Conservation (phyloP, 2,113 vertebrate species). For the Calidris pugnax region DNA sequence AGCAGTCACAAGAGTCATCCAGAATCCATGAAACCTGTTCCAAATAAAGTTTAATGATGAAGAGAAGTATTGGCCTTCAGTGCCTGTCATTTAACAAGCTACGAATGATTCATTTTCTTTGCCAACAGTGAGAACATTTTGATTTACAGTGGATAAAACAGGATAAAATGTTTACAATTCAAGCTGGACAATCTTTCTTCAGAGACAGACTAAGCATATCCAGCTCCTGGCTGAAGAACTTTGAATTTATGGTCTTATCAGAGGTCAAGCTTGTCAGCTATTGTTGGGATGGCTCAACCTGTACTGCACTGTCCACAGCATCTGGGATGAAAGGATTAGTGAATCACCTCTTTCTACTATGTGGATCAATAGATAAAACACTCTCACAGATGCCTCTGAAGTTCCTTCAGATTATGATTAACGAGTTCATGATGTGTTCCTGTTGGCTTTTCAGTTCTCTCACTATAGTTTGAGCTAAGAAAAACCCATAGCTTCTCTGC, state of each 20-base stretch:
- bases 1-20: background rate
- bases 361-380: background rate
- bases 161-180: constrained; percentile 2
- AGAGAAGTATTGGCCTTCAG: background rate
- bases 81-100: background rate
- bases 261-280: background rate
- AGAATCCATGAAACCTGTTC: background rate
- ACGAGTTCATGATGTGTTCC: background rate
- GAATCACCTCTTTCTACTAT: background rate
- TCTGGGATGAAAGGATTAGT: background rate
- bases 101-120: background rate
- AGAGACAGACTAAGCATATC: background rate
- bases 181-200: background rate
- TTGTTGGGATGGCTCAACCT: background rate
- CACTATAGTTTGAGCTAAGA: background rate
- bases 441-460: background rate
- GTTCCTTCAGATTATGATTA: background rate
- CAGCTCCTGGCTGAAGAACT: background rate
- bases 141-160: constrained; percentile 9
- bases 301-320: background rate
- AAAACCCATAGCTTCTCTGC: background rate
- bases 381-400: background rate
- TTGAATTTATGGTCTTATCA: background rate
- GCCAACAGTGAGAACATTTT: background rate
- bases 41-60: constrained; percentile 5